These are phyloP conservation scores for Pelodiscus sinensis DNA, from an alignment of 2,113 vertebrate genomes.

Conservation along the genomic window DNA sequence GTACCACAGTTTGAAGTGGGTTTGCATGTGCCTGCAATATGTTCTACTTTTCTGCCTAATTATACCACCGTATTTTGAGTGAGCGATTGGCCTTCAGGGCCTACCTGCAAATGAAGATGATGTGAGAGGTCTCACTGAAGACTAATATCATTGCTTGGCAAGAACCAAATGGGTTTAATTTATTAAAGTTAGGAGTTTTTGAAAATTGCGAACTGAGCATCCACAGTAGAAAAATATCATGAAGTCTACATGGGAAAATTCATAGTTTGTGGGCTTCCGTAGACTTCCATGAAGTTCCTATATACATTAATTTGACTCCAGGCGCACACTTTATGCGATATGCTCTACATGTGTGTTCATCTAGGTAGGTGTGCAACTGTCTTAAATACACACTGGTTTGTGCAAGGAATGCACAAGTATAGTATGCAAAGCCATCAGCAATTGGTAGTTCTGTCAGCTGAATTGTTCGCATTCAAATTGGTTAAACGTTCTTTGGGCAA, in stretches of 20 bases:
- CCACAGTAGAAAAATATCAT: neutral
- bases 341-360: neutral
- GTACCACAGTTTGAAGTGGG: neutral
- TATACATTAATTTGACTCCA: neutral
- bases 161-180: neutral
- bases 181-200: neutral
- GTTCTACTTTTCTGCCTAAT: neutral
- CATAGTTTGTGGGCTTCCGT: slow-evolving; percentile 1
- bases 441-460: neutral
- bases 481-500: neutral
- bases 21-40: neutral
- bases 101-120: neutral
- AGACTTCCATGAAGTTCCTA: neutral
- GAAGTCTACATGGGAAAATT: neutral
- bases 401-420: neutral
- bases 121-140: neutral
- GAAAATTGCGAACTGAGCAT: slow-evolving; percentile 6
- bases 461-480: neutral
- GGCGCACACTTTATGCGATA: neutral
- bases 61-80: neutral
- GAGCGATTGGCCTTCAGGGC: neutral
- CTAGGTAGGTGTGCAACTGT: neutral
- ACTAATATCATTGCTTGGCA: neutral
- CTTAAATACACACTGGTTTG: neutral
- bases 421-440: neutral